phyloP scores from a whole-genome alignment of 2,797 vertebrate genomes.

The Anguilla marmorata region DNA sequence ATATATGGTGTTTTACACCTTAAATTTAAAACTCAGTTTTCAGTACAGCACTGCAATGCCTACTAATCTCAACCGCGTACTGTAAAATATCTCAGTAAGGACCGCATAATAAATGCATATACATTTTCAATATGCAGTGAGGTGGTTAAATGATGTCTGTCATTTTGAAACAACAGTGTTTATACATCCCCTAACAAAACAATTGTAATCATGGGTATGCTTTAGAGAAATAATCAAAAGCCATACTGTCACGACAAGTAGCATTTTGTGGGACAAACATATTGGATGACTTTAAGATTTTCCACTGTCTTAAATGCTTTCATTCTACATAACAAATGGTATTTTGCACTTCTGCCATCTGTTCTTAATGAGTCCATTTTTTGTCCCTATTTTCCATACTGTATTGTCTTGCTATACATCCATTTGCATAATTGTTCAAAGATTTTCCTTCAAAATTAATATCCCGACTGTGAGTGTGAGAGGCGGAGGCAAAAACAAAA shows the following conservation, averaged over 20 bases:
- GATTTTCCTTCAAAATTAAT: constrained; percentile 95
- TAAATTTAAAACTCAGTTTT: background rate
- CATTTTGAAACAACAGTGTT: background rate
- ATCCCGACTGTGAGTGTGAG: constrained; percentile 77
- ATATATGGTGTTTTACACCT: background rate
- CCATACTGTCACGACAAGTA: constrained; percentile 64
- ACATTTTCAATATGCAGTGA: background rate
- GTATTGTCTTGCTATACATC: constrained; percentile 86
- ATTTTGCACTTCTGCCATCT: constrained; percentile 87
- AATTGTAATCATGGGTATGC: constrained; percentile 57
- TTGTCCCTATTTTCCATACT: constrained; percentile 86
- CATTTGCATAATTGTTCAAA: constrained; percentile 98
- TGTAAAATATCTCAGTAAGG: background rate
- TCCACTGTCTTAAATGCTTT: constrained; percentile 40
- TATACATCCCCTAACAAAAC: constrained; percentile 42
- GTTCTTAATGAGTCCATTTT: constrained; percentile 93
- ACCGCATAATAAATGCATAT: background rate
- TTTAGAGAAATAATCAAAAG: constrained; percentile 68
- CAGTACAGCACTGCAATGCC: background rate
- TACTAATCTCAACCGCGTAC: background rate
- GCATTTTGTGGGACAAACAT: constrained; percentile 67
- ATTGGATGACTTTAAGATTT: constrained; percentile 70
- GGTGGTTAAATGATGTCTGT: background rate
- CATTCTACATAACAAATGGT: constrained; percentile 71
- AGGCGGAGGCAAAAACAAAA: constrained; percentile 53